A percentile compares a stretch with the other conserved stretches of the same genome.
Conservation (phyloP, 1,140 invertebrate genomes). For the Tachypleus tridentatus region DNA sequence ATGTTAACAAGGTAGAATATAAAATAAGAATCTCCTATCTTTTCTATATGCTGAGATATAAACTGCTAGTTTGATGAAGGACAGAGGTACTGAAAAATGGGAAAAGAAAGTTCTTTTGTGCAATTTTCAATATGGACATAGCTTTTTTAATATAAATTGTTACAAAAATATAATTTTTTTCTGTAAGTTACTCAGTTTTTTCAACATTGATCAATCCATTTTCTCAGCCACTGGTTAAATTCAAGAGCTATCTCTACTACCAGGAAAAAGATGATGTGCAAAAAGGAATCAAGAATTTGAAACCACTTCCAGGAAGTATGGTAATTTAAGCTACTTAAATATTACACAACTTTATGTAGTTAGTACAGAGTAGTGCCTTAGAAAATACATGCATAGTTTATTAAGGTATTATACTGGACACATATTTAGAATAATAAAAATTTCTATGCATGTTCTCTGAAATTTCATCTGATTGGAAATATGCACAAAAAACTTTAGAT, state of each 20-base stretch:
- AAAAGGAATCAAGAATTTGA: conserved; percentile 68
- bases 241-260: conserved; percentile 95
- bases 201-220: conserved; percentile 15
- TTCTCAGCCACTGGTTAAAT: conserved; percentile 83
- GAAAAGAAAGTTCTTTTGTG: not conserved
- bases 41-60: no score
- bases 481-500: no score
- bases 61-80: no score
- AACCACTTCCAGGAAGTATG: conserved; percentile 57
- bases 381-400: no score
- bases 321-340: conserved; percentile 2
- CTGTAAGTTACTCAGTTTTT: conserved; percentile 13
- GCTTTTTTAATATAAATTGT: not conserved
- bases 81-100: no score
- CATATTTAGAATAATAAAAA: not conserved
- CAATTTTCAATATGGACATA: not conserved
- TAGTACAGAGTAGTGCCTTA: no score
- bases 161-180: not conserved
- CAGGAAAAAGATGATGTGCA: conserved; percentile 92
- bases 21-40: no score
- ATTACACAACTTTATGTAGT: no score
- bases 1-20: no score
- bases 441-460: no score
- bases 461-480: no score
- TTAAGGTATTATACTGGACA: no score